Base-by-base conservation (phyloP, 2,797 vertebrate genomes). In the Rachycentron canadum region DNA sequence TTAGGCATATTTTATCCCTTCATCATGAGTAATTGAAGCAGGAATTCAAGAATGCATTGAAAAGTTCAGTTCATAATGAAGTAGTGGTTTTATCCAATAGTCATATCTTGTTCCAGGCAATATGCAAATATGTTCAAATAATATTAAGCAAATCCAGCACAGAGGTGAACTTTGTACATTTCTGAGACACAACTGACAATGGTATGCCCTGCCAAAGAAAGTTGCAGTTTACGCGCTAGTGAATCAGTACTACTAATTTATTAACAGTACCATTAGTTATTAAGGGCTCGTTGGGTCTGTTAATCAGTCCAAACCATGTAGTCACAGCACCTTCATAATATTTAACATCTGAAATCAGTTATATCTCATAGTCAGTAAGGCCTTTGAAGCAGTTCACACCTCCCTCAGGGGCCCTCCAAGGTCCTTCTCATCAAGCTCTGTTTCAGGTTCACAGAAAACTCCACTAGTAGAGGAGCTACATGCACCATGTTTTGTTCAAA, bases 21-120 rank as follows among this genome's bases (percentile, higher is more conserved):
- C 64, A 63, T 38, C 23, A 5, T 26, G 19, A 80, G 30, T 58
- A 55, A 49, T 34, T 23, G 2, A 74, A 3, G 68, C 83, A 74
- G 81, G 60, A 72, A 69, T 30, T 64, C 14, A 74, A 81, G 49
- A 76, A 73, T 61, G 43, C 53, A 76, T 66, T 13, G 11, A 83
- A 89, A 73, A 60, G 59, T 83, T 81, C 72, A 79, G 75, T 87
- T 76, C 52, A 75, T 56, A 47, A 58, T 43, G 49, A 87, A 85
- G 69, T 92, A 94, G 93, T 94, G 93, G 93, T 94, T 93, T 83
- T 73, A 87, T 88, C 91, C 89, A 88, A 78, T 79, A 62, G 43
- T 80, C 68, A 57, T 59, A 34, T 78, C 49, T 86, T 43, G 49
- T 70, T 81, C 53, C 88, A 88, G 73, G 69, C 69, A 81, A 67